Evolutionary conservation across 2,797 vertebrate species (phyloP).

Genomic region (Semotilus atromaculatus): DNA sequence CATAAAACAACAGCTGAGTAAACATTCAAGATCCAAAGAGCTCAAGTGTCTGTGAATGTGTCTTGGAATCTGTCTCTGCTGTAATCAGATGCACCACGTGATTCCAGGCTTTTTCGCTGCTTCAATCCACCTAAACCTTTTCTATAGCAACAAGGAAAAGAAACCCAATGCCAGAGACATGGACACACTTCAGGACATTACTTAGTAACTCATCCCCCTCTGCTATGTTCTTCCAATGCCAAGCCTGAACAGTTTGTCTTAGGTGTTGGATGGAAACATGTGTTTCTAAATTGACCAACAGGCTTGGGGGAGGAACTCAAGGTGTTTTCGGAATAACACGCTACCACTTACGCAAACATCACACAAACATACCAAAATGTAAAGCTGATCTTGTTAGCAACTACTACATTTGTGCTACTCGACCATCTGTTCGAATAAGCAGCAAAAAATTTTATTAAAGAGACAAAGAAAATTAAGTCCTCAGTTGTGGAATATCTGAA

Average conservation of each 20-base stretch:
- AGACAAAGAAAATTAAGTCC: background rate
- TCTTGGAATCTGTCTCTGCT: conserved; percentile 47
- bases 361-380: conserved; percentile 12
- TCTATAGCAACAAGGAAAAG: conserved; percentile 30
- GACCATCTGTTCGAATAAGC: background rate
- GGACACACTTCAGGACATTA: background rate
- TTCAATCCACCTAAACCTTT: background rate
- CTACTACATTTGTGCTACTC: background rate
- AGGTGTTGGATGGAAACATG: conserved; percentile 24
- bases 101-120: conserved; percentile 27
- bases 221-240: conserved; percentile 23
- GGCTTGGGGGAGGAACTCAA: background rate
- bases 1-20: conserved; percentile 35
- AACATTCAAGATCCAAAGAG: conserved; percentile 16
- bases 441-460: background rate
- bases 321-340: background rate
- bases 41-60: background rate
- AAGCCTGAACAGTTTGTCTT: conserved; percentile 41
- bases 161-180: conserved; percentile 40
- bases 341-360: background rate
- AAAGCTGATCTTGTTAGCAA: background rate
- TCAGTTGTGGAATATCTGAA: background rate
- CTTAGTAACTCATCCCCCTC: conserved; percentile 33
- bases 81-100: conserved; percentile 45
- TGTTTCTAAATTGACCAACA: conserved; percentile 45